A percentile compares a stretch with the other conserved stretches of the same genome.
Evolutionary conservation across 64 coral and sea anemone species (phyloP).

Genomic region (Stichodactyla helianthus): DNA sequence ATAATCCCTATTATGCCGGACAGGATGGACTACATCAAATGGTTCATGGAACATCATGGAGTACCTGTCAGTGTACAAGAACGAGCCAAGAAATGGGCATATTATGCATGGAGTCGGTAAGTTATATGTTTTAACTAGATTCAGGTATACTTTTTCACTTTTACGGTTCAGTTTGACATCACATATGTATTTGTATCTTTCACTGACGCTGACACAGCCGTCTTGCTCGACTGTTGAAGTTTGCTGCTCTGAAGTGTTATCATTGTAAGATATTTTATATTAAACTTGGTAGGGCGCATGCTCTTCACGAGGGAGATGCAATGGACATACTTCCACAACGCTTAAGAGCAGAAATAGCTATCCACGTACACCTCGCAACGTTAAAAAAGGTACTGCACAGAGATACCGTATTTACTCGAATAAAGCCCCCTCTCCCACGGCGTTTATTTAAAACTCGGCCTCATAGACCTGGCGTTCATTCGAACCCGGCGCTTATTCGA

Average conservation of each 20-base stretch:
- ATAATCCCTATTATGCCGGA: no score
- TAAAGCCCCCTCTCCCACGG: no score
- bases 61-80: conserved; percentile 71
- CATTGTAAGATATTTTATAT: not conserved
- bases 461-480: no score
- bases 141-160: no score
- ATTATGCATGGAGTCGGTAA: conserved; percentile 89
- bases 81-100: conserved; percentile 82
- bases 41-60: conserved; percentile 87
- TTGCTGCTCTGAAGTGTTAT: not conserved
- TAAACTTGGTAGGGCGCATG: conserved; percentile 53
- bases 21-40: conserved; percentile 95
- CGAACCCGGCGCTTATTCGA: no score
- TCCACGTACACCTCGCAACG: conserved; percentile 93
- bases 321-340: conserved; percentile 79
- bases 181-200: no score
- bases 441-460: no score
- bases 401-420: no score
- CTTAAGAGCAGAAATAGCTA: conserved; percentile 85
- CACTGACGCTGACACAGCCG: no score
- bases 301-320: conserved; percentile 69
- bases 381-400: conserved; percentile 65
- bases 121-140: not conserved
- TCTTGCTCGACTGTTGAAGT: no score
- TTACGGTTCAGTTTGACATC: no score